Base-by-base conservation (phyloP, 2,113 vertebrate genomes). In the Cinclus mexicanus region DNA sequence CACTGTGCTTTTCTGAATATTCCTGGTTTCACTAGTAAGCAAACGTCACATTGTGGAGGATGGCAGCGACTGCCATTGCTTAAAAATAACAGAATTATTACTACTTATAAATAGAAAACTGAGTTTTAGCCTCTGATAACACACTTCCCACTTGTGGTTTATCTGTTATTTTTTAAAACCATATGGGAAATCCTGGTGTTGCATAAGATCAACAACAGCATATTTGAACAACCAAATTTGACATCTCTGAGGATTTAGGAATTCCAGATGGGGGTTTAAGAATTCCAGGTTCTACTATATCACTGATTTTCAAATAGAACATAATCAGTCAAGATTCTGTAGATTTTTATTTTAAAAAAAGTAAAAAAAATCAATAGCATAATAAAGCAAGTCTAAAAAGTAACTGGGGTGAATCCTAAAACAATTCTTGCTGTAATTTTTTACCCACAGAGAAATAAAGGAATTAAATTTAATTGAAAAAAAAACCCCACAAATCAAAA, bases 11-110 rank as follows among this genome's bases (percentile, higher is more conserved):
- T 53, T 53, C 14, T 41, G 55, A 77, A 12, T 47, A 50, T 39
- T 89, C 28, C 41, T 44, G 25, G 31, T 59, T 80, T 93, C 35
- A 59, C 24, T 26, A 37, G 37, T 14, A 44, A 59, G 53, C 0
- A 0, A 75, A 14, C n/a, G 37, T 39, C n/a, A 42, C 15, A 6
- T 20, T 0, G 0, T 23, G 25, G 28, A 67, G 12, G 11, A 77
- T 18, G 33, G 21, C 4, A 76, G 60, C 53, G 65, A 22, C 46
- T 33, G 14, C 4, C 52, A 41, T 15, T 64, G 12, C 3, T 6
- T 37, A 39, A 76, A 85, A 90, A 22, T 2, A 60, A 22, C 20
- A 68, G 26, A 55, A 79, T 6, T 19, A 60, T 8, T 44, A 70
- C 37, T 79, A 10, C 11, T n/a, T 50, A 42, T n/a, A 64, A 76